Evolutionary conservation across 1,140 invertebrate species (phyloP).

Genomic region (Rhizoglyphus robini): DNA sequence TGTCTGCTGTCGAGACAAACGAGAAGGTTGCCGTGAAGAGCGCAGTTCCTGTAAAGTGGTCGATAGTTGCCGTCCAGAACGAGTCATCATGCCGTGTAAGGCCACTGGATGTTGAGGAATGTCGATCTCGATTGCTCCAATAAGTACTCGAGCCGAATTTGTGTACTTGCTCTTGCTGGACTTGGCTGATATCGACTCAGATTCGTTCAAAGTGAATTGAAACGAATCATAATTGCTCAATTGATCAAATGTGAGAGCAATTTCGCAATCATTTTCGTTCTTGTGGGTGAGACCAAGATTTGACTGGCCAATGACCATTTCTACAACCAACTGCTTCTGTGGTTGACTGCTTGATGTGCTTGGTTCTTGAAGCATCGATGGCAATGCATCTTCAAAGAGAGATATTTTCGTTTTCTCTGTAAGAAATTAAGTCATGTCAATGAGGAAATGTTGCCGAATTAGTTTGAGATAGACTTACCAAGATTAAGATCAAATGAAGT

Average conservation of each 20-base stretch:
- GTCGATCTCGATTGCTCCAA: conserved; percentile 77
- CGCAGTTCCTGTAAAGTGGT: conserved; percentile 58
- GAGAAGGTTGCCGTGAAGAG: conserved; percentile 25
- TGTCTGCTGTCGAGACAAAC: conserved; percentile 18
- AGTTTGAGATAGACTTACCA: not conserved
- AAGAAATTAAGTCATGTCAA: not conserved
- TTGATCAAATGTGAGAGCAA: not conserved
- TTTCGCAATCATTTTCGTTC: not conserved
- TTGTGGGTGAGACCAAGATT: conserved; percentile 36
- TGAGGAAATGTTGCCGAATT: too few species aligned
- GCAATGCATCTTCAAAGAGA: conserved; percentile 59
- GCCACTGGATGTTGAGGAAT: conserved; percentile 93
- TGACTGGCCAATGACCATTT: conserved; percentile 78
- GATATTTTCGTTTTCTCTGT: conserved; percentile 69
- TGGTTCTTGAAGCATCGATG: conserved; percentile 33
- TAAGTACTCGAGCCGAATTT: conserved; percentile 69
- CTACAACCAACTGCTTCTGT: conserved; percentile 80
- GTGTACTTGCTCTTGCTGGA: conserved; percentile 29
- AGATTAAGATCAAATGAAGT: not conserved
- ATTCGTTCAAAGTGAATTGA: not conserved
- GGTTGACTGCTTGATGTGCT: conserved; percentile 35
- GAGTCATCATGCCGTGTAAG: conserved; percentile 89
- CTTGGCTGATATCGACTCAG: too few species aligned
- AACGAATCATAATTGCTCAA: not conserved
- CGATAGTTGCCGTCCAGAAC: conserved; percentile 78